phyloP scores from a whole-genome alignment of 1,140 invertebrate species.

The Cephus cinctus region DNA sequence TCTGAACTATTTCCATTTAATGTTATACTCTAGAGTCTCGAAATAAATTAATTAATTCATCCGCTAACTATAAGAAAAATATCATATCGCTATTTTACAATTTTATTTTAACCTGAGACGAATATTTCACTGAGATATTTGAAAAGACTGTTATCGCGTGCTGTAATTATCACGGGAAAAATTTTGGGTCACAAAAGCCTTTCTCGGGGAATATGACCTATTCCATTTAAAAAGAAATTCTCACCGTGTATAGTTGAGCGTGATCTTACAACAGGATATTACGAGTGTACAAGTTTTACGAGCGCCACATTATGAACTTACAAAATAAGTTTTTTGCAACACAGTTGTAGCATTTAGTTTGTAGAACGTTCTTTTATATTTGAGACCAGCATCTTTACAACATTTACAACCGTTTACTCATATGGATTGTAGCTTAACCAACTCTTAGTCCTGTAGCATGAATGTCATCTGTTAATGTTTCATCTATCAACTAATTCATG shows the following conservation, averaged over 20 bases:
- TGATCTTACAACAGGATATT: not conserved
- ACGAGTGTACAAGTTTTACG: not conserved
- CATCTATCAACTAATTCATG: slow-evolving; percentile 2
- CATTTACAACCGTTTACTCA: not conserved
- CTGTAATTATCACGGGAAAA: not conserved
- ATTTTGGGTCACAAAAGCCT: not conserved
- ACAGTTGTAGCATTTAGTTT: slow-evolving; percentile 25
- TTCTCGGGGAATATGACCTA: not conserved
- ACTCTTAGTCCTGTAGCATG: not conserved
- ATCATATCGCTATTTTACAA: too few relatives aligned
- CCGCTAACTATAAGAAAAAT: too few relatives aligned
- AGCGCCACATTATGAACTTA: not conserved
- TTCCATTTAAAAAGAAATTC: not conserved
- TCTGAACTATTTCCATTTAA: too few relatives aligned
- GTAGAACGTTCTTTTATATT: slow-evolving; percentile 23
- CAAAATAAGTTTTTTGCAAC: slow-evolving; percentile 8
- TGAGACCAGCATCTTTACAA: slow-evolving; percentile 14
- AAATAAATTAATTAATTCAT: too few relatives aligned
- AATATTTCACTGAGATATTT: too few relatives aligned
- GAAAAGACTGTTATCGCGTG: too few relatives aligned
- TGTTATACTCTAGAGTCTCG: too few relatives aligned
- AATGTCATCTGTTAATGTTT: not conserved
- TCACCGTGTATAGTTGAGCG: not conserved
- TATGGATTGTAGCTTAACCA: not conserved
- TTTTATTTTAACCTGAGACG: too few relatives aligned